Conservation (phyloP, 64 coral and sea anemone species). For the Stichodactyla helianthus region DNA sequence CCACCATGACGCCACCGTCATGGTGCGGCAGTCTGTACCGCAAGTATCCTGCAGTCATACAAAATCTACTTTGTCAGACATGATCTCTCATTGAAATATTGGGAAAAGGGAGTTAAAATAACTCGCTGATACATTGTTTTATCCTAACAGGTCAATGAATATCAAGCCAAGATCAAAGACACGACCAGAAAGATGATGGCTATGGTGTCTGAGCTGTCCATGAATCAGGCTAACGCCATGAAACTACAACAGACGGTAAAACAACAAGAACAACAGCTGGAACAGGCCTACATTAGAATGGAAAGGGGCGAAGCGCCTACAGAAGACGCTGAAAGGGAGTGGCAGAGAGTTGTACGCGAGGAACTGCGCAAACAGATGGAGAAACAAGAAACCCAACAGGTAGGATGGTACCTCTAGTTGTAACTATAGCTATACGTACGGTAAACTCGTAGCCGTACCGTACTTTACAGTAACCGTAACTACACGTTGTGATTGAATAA, state of each 20-base stretch:
- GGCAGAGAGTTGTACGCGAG: constrained; percentile 85
- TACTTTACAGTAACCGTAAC: too few species aligned
- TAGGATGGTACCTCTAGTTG: background rate
- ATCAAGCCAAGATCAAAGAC: constrained; percentile 97
- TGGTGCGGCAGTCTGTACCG: too few species aligned
- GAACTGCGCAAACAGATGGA: constrained; percentile 68
- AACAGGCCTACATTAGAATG: constrained; percentile 94
- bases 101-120: too few species aligned
- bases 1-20: too few species aligned
- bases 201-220: constrained; percentile 93
- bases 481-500: too few species aligned
- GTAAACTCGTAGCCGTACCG: background rate
- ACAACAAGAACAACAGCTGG: constrained; percentile 69
- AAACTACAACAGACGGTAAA: constrained; percentile 96
- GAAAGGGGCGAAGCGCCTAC: constrained; percentile 89
- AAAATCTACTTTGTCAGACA: too few species aligned
- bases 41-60: too few species aligned
- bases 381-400: constrained; percentile 47
- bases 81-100: too few species aligned
- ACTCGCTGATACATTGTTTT: background rate
- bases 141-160: constrained; percentile 81
- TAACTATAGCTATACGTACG: background rate
- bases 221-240: constrained; percentile 92
- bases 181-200: constrained; percentile 99
- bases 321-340: constrained; percentile 84